Base-by-base conservation (phyloP, 2,888 invertebrate genomes). In the Eupithecia inturbata region DNA sequence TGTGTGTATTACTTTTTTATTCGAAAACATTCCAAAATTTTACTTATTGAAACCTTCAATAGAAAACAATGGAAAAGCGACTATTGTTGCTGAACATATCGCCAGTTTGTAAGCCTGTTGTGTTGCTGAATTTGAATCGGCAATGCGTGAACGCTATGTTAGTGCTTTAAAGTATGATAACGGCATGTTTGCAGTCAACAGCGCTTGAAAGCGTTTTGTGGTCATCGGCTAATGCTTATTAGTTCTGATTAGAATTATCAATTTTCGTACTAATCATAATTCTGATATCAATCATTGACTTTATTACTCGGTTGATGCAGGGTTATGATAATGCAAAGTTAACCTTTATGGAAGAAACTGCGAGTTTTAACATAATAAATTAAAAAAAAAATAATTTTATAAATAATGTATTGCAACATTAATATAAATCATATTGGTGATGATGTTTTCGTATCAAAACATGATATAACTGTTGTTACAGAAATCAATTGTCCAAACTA, bases 141-240 rank as follows among this genome's bases (percentile, higher is more conserved):
- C 33, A 26, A 68, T 68, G 26, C 64, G 67, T 45, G 26, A 64
- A 26, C 60, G 39, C 53, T 60, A 19, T 67, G 64, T 49, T 72
- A 39, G 26, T 39, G 69, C 71, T 72, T 53, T 66, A 76, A 77
- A 73, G 64, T 39, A 64, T 62, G 31, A 62, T 75, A 75, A 75
- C 67, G 68, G 67, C 71, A 67, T 69, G 71, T 75, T 62, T 63
- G 69, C 67, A 62, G 63, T 70, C 62, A 62, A 69, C 66, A 71
- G 69, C 39, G 66, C 69, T 75, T 71, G 19, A 36, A 63, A 69
- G 67, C 69, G 60, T 63, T 72, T 72, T 72, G 62, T 69, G 66
- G 67, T 75, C 67, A 71, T 67, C 71, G 67, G 33, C 26, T 31
- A 66, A n/a, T 39, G 67, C 26, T 63, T 60, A 72, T 69, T 39